phyloP scores from a whole-genome alignment of 2,888 invertebrate species.

The Flabesymbios commensalis region DNA sequence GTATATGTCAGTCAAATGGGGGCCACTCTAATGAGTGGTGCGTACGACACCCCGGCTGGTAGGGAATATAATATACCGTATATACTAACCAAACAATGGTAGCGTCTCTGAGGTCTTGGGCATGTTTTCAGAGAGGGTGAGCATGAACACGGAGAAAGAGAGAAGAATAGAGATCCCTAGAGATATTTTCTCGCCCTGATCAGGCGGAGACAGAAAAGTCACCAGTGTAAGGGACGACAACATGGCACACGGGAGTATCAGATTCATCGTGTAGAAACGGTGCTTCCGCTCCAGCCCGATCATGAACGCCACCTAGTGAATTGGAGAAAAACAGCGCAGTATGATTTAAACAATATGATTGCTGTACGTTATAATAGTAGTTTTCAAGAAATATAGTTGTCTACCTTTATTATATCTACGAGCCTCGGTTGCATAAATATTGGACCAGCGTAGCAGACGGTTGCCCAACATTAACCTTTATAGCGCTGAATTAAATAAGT shows the following conservation, averaged over 20 bases:
- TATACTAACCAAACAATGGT: conserved; percentile 17
- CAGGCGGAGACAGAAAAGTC: conserved; percentile 24
- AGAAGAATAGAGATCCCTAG: conserved; percentile 25
- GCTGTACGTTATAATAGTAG: background rate
- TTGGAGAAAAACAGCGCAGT: background rate
- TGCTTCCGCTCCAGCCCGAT: conserved; percentile 7
- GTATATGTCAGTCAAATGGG: too few species aligned
- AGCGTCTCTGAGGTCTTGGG: conserved; percentile 22
- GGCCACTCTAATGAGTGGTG: too few species aligned
- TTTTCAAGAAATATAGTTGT: too few species aligned
- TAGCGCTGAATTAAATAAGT: too few species aligned
- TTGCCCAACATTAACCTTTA: too few species aligned
- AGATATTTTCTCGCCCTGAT: conserved; percentile 26
- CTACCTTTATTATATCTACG: too few species aligned
- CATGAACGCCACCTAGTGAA: background rate
- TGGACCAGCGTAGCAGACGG: too few species aligned
- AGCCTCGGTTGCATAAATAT: too few species aligned
- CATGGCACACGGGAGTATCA: conserved; percentile 24
- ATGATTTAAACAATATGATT: background rate
- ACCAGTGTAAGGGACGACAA: conserved; percentile 19
- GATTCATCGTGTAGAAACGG: conserved; percentile 23
- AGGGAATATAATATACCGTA: background rate
- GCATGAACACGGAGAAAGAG: conserved; percentile 26
- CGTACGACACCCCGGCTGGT: too few species aligned
- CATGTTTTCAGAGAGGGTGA: conserved; percentile 20